phyloP scores from a whole-genome alignment of 2,113 vertebrate species.

The Agelaius tricolor region DNA sequence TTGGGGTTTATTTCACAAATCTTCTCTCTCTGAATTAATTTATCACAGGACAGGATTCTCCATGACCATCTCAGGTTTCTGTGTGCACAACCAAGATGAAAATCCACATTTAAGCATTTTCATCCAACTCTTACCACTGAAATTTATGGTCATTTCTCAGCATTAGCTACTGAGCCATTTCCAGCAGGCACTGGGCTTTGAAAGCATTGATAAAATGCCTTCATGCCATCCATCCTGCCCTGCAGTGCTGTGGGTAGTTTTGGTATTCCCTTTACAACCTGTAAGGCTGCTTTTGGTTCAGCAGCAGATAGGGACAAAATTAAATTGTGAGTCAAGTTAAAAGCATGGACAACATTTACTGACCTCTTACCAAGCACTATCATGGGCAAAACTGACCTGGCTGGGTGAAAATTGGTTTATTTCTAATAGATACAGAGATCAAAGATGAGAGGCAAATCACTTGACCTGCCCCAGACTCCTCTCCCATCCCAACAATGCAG shows the following conservation, averaged over 20 bases:
- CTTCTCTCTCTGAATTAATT: neutral
- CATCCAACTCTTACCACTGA: neutral
- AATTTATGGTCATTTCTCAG: neutral
- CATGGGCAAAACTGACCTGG: neutral
- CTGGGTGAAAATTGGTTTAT: neutral
- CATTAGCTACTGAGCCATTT: neutral
- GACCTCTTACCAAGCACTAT: neutral
- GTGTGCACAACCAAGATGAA: neutral
- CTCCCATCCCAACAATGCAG: accelerated
- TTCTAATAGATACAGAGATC: neutral
- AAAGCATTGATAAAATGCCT: neutral
- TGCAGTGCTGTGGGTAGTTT: neutral
- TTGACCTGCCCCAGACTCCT: too few relatives aligned
- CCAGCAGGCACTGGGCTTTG: neutral
- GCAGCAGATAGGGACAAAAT: neutral
- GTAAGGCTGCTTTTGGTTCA: neutral
- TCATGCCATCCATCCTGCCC: neutral
- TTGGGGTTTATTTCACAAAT: neutral
- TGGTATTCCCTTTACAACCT: neutral
- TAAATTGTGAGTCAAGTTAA: neutral
- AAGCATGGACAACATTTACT: neutral
- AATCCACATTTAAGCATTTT: neutral
- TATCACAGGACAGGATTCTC: neutral
- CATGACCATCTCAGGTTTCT: neutral
- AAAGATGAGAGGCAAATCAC: neutral